Conservation (phyloP, 1,140 invertebrate genomes). For the Drosophila arawakana region DNA sequence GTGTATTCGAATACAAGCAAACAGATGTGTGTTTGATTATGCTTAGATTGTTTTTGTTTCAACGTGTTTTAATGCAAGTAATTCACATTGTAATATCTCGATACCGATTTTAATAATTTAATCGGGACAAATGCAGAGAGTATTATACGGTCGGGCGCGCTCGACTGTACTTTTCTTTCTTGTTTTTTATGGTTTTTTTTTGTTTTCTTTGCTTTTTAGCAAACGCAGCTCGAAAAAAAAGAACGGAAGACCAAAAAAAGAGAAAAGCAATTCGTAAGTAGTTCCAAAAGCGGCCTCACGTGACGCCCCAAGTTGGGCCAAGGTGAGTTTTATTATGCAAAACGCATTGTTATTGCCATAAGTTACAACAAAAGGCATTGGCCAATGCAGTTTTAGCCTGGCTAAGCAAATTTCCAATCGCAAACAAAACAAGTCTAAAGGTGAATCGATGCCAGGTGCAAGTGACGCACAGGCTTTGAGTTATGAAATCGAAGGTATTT, state of each 20-base stretch:
- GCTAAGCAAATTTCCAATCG: constrained; percentile 38
- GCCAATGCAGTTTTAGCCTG: constrained; percentile 49
- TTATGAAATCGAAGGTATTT: not conserved
- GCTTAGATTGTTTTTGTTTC: too few species aligned
- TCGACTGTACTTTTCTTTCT: too few species aligned
- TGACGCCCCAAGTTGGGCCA: constrained; percentile 60
- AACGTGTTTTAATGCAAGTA: too few species aligned
- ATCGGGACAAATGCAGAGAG: too few species aligned
- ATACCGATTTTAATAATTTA: too few species aligned
- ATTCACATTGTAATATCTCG: too few species aligned
- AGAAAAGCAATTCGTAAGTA: constrained; percentile 1
- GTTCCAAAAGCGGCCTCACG: constrained; percentile 42
- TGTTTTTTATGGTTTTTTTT: not conserved
- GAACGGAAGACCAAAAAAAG: constrained; percentile 14
- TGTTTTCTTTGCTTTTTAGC: constrained; percentile 11
- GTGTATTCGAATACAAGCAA: too few species aligned
- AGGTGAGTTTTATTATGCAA: constrained; percentile 65
- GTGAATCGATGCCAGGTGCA: constrained; percentile 51
- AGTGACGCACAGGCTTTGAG: constrained; percentile 33
- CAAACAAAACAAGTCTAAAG: constrained; percentile 9
- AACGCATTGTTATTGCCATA: constrained; percentile 25
- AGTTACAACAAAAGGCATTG: constrained; percentile 3
- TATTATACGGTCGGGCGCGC: too few species aligned
- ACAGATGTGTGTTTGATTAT: too few species aligned
- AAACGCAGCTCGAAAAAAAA: not conserved